A percentile compares a stretch with the other conserved stretches of the same genome.
phyloP scores from a whole-genome alignment of 2,888 invertebrate genomes.

The Toxonevra muliebris region DNA sequence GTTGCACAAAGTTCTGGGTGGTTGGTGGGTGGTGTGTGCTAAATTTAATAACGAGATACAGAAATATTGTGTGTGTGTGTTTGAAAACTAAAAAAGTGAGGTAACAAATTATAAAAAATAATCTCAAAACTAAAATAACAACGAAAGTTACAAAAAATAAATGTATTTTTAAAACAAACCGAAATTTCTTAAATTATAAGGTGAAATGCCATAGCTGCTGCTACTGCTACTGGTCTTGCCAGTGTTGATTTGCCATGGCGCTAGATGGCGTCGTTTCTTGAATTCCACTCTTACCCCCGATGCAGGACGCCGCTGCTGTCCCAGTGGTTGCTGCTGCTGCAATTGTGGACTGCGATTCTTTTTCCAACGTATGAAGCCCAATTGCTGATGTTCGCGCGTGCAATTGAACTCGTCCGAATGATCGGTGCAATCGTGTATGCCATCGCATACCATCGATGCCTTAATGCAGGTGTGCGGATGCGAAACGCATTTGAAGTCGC shows the following conservation, averaged over 20 bases:
- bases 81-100: neutral
- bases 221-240: no score
- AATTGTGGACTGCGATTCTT: conserved; percentile 10
- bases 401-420: conserved; percentile 74
- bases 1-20: neutral
- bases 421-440: conserved; percentile 68
- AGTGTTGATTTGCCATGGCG: no score
- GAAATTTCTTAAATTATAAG: conserved; percentile 40
- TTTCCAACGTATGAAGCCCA: conserved; percentile 38
- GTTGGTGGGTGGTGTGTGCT: neutral
- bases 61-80: neutral
- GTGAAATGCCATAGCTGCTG: conserved; percentile 8
- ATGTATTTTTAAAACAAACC: conserved; percentile 60
- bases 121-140: conserved; percentile 32
- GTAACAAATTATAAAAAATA: conserved; percentile 18
- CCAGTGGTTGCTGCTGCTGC: conserved; percentile 15
- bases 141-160: conserved; percentile 31
- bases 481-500: conserved; percentile 63
- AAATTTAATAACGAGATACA: conserved; percentile 17
- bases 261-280: conserved; percentile 9
- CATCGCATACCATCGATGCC: conserved; percentile 68
- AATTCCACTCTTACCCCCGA: conserved; percentile 19
- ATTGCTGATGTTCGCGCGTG: conserved; percentile 47
- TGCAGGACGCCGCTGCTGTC: conserved; percentile 28
- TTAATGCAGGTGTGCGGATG: conserved; percentile 63